Evolutionary conservation across 2,113 vertebrate genomes (phyloP), one percentile per base, ranked within the genome.

Genomic region (Dinomys branickii): DNA sequence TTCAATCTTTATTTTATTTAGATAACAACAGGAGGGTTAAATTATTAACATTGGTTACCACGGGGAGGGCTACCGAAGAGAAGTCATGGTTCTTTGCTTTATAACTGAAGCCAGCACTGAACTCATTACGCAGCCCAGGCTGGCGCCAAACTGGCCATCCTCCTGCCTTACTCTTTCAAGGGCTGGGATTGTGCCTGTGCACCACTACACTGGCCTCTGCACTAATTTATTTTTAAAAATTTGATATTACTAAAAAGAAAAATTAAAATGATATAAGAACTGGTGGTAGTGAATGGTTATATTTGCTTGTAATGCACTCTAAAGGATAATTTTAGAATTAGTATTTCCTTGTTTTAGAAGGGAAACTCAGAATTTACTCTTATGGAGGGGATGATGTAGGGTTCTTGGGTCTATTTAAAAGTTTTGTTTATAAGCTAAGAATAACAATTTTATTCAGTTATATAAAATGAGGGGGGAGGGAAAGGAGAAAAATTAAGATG

Each of bases 351-450:
- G 67, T 78, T 85, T 63, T n/a, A 16, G 22, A 88, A 80, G 17
- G 44, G 30, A 91, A 92, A 69, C 47, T 67, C 19, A 54, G 52
- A 73, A 61, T 92, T 85, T 6, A 11, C 44, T 90, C n/a, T 80
- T 69, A 38, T 56, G 35, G 50, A 65, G 28, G 35, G 35, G 11
- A 59, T 47, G 22, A 17, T 59, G 13, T 61, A 58, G 47, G 11
- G 38, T 28, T 58, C 65, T 67, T 77, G 3, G 24, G 54, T 61
- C 28, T 63, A 26, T 73, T 92, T 54, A 38, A 71, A 78, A 92
- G 63, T 88, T 84, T 84, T 94, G 33, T 38, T 80, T 59, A 84
- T 71, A 92, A 88, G n/a, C 16, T 56, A 92, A 85, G 47, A 28
- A 67, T 6, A 35, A n/a, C n/a, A n/a, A 69, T n/a, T 69, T 71